Conservation (phyloP, 2,888 invertebrate genomes). For the Eristalis intricaria region DNA sequence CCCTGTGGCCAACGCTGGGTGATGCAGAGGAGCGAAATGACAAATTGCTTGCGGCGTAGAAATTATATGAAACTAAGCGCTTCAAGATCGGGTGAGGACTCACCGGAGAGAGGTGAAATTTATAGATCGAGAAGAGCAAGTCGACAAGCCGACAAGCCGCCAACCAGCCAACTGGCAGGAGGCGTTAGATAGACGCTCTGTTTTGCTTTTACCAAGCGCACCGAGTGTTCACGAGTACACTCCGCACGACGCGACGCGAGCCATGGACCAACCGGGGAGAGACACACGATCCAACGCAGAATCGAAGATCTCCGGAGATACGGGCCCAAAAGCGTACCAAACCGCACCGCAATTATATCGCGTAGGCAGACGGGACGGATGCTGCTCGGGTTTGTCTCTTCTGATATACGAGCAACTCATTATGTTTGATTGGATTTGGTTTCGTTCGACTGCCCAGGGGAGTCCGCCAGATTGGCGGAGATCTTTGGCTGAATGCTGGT, state of each 20-base stretch:
- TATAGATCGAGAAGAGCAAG: conserved; percentile 55
- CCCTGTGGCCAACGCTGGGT: conserved; percentile 19
- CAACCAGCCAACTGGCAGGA: conserved; percentile 41
- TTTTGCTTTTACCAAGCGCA: conserved; percentile 29
- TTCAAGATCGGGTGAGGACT: conserved; percentile 27
- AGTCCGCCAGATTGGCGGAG: conserved; percentile 45
- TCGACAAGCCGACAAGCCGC: conserved; percentile 22
- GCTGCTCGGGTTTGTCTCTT: conserved; percentile 47
- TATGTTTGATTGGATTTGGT: conserved; percentile 65
- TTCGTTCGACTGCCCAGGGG: conserved; percentile 54
- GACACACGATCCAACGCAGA: conserved; percentile 65
- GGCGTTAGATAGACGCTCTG: conserved; percentile 54
- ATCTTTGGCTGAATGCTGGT: conserved; percentile 25
- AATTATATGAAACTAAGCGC: conserved; percentile 53
- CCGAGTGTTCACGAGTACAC: not conserved
- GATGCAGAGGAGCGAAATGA: conserved; percentile 50
- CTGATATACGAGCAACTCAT: conserved; percentile 54
- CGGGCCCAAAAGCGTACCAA: conserved; percentile 23
- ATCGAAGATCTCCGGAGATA: conserved; percentile 66
- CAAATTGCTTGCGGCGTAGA: conserved; percentile 65
- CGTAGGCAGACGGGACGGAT: conserved; percentile 67
- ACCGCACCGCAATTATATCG: conserved; percentile 61
- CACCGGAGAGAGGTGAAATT: conserved; percentile 60
- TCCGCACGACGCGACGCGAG: not conserved
- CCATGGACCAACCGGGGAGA: not conserved